Evolutionary conservation across 2,113 vertebrate species (phyloP), one percentile per base, ranked within the genome.

Genomic region (Ceyx melanurus): DNA sequence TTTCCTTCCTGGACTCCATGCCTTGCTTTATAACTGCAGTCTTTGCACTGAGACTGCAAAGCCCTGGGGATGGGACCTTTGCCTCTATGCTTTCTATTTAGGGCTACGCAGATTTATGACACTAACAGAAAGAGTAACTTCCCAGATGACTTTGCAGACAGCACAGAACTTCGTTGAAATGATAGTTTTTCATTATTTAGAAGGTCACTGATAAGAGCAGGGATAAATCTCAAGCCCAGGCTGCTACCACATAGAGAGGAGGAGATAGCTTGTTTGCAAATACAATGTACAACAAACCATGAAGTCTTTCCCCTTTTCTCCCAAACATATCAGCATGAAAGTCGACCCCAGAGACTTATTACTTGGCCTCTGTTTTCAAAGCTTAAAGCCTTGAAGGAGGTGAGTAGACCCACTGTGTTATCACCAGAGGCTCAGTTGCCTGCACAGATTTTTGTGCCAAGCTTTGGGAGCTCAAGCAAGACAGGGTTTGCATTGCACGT

Each of bases 71-170:
- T 2, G 5, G 73, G 84, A 87, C 89, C 92, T 95, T 89, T 93
- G 91, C 72, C 75, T 94, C 82, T 3, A 1, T 2, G 5, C 43
- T 95, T 96, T 95, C 91, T 87, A 91, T 95, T 96, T 85, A 94
- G 87, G 82, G 82, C 89, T 73, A 25, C 82, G 64, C 60, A 85
- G 74, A 40, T 89, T 93, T 85, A 85, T 56, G 81, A 62, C 61
- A 66, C 25, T 35, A 85, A 73, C 84, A 93, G 77, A 95, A 94
- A 75, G 40, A 90, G 51, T 71, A 88, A 80, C 81, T 94, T 93
- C 92, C 81, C 91, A 94, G 67, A 93, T 60, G 78, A 80, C 71
- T 66, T 61, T 90, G 33, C 58, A 94, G 75, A 11, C 58, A 90
- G 35, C 0, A 0, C 37, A 73, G 21, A 54, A 78, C 43, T n/a